Evolutionary conservation across 2,888 invertebrate species (phyloP), one percentile per base, ranked within the genome.

Genomic region (Aspidiotus destructor): DNA sequence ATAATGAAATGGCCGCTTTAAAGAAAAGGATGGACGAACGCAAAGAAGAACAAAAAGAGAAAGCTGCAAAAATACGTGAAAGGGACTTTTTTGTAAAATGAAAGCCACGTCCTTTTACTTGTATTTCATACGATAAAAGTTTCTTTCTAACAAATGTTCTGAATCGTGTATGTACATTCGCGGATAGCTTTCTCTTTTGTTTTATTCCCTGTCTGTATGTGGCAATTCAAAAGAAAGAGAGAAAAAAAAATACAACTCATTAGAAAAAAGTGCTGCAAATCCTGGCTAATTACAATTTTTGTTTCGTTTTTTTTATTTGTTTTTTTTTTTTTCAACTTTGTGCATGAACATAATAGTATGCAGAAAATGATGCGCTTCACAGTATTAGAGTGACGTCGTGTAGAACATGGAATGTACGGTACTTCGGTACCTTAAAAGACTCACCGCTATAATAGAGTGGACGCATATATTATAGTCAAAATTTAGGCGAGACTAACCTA

Each of bases 271-370:
- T 63, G 63, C 63, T 53, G 63, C 63, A 63, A 63, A 63, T 63
- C 63, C 63, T 63, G 63, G 63, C 63, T 63, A 63, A 63, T 63
- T 63, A 63, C 63, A 63, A 48, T 63, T 63, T 63, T 63, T 63
- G 63, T 63, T 63, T 63, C 53, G 63, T 63, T 63, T 53, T 28
- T 63, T 63, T 63, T 63, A 63, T 63, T 63, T 63, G 63, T 63
- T 63, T 53, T 63, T 53, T 63, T 63, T 63, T 62, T 63, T 53
- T 16, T 41, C 62, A 28, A 28, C 28, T 28, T 28, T 28, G 28
- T 52, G 62, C 62, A 62, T 52, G 52, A 48, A 62, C 44, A 62
- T 62, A 62, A 62, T 52, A 52, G 62, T 62, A 62, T 48, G 52
- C 62, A 62, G 62, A 62, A 48, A 62, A 28, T 28, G 28, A 28